Conservation (phyloP, 2,797 vertebrate genomes). For the Onychomys arenicola region DNA sequence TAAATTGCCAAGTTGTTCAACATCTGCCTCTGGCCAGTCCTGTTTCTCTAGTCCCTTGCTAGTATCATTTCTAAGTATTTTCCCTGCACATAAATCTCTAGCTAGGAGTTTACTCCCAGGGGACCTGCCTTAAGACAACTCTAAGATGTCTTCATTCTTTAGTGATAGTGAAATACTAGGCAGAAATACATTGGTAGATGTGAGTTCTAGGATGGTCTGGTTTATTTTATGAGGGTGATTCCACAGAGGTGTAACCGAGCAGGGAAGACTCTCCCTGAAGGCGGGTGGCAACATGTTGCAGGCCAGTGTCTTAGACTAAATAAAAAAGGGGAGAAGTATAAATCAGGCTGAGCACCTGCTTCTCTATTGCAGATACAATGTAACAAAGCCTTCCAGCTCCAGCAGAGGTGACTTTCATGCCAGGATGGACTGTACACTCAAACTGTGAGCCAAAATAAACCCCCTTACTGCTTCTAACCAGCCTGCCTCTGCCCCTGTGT, state of each 20-base stretch:
- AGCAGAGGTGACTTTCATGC: background rate
- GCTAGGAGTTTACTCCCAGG: background rate
- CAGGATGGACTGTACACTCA: too few relatives aligned
- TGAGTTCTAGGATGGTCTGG: background rate
- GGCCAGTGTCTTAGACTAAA: background rate
- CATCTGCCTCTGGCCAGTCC: background rate
- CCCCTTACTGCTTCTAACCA: background rate
- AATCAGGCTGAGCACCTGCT: background rate
- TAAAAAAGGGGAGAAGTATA: background rate
- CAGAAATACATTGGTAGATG: background rate
- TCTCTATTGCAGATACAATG: background rate
- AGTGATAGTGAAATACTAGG: background rate
- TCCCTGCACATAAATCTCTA: background rate
- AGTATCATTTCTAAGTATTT: background rate
- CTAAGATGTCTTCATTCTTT: background rate
- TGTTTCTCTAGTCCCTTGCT: background rate
- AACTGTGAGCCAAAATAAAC: background rate
- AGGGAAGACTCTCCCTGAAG: too few relatives aligned
- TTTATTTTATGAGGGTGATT: background rate
- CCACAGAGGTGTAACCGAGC: background rate
- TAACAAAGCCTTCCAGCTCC: background rate
- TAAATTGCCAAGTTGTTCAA: background rate
- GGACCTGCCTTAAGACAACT: background rate
- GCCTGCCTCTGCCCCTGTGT: background rate
- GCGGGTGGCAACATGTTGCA: background rate